Conservation (phyloP, 2,888 invertebrate genomes). For the Nomada fucata region DNA sequence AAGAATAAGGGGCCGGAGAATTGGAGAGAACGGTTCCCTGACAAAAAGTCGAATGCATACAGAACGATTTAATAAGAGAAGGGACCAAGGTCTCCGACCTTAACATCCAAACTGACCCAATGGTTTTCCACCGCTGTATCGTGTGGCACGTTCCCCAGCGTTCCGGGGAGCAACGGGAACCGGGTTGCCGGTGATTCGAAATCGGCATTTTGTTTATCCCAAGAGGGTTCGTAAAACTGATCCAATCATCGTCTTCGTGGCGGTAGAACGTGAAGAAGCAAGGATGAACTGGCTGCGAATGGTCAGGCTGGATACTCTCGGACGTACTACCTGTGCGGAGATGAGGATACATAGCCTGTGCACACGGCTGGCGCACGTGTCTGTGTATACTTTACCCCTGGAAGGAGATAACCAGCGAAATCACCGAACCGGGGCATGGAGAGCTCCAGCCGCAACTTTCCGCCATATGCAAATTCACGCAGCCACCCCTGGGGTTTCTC, state of each 20-base stretch:
- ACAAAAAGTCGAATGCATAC: conserved; percentile 55
- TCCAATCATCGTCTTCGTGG: conserved; percentile 83
- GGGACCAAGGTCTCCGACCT: not conserved
- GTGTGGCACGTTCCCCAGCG: not conserved
- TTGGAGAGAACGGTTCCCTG: conserved; percentile 7
- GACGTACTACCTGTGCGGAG: conserved; percentile 14
- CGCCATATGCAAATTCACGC: conserved; percentile 73
- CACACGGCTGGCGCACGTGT: conserved; percentile 2
- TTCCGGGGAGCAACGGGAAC: not conserved
- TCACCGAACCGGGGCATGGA: conserved; percentile 58
- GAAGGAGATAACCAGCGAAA: conserved; percentile 70
- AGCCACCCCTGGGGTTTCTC: conserved; percentile 48
- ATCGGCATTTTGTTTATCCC: conserved; percentile 84
- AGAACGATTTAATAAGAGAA: conserved; percentile 40
- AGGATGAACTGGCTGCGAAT: conserved; percentile 61
- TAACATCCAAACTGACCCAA: conserved; percentile 36
- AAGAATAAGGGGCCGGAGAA: conserved; percentile 21
- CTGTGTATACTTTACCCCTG: conserved; percentile 30
- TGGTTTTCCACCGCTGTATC: not conserved
- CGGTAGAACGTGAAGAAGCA: conserved; percentile 32
- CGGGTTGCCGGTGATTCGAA: conserved; percentile 45
- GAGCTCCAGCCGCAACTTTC: conserved; percentile 69
- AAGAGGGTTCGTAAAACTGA: conserved; percentile 85
- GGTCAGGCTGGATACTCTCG: conserved; percentile 51
- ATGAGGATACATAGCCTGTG: conserved; percentile 22